Evolutionary conservation across 2,888 invertebrate genomes (phyloP).

Genomic region (Eristalis arbustorum): DNA sequence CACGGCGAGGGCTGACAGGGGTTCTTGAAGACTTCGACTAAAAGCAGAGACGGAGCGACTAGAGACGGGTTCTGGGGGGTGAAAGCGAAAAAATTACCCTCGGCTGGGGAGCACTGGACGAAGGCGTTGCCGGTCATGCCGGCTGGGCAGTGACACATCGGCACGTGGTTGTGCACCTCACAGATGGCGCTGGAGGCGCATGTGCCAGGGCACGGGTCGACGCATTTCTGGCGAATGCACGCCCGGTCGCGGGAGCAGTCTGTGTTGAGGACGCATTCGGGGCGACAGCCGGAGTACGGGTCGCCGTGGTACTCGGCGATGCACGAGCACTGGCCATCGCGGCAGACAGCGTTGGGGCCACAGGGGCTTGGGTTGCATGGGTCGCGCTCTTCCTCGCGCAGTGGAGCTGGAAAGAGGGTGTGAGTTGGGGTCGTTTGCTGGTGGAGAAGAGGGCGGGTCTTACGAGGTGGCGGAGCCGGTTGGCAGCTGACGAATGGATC

Average conservation of each 20-base stretch:
- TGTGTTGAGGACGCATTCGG: conserved; percentile 86
- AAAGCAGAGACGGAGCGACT: conserved; percentile 81
- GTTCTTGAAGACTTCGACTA: conserved; percentile 81
- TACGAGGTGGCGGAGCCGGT: conserved; percentile 73
- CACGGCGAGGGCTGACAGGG: conserved; percentile 88
- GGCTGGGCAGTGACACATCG: conserved; percentile 86
- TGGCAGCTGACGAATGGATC: conserved; percentile 85
- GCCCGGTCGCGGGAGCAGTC: conserved; percentile 86
- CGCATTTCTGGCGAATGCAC: conserved; percentile 86
- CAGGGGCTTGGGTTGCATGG: conserved; percentile 88
- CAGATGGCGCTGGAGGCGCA: conserved; percentile 87
- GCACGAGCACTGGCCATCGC: conserved; percentile 85
- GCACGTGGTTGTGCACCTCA: conserved; percentile 86
- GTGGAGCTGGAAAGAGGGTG: conserved; percentile 69
- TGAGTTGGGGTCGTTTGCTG: not conserved
- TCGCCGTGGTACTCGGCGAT: conserved; percentile 86
- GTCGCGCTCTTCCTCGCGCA: conserved; percentile 78
- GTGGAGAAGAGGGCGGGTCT: conserved; percentile 25
- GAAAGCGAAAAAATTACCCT: conserved; percentile 80
- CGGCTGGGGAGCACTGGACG: conserved; percentile 81
- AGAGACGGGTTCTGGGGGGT: conserved; percentile 77
- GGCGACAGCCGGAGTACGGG: conserved; percentile 86
- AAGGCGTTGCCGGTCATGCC: conserved; percentile 89
- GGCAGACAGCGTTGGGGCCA: conserved; percentile 88
- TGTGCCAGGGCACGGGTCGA: conserved; percentile 86